Percentiles rank a stretch among this genome's conserved stretches.
phyloP scores from a whole-genome alignment of 2,797 vertebrate genomes.

The Eurystomus glaucurus region DNA sequence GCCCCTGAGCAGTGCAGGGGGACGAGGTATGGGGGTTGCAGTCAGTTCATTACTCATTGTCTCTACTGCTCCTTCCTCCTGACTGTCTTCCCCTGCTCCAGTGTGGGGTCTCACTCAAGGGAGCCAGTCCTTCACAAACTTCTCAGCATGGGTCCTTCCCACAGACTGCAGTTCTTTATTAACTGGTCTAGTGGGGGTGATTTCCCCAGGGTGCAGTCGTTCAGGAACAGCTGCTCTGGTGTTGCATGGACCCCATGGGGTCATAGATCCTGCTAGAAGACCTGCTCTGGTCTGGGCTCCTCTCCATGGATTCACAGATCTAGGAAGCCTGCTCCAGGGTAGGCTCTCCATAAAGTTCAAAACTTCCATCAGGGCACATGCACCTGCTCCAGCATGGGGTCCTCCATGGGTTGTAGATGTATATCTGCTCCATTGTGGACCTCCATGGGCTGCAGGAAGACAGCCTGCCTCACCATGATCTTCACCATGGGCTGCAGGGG shows the following conservation, averaged over 20 bases:
- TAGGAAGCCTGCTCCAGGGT: rapidly evolving
- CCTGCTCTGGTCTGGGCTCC: not conserved
- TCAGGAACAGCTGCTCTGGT: not conserved
- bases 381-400: rapidly evolving
- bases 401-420: not conserved
- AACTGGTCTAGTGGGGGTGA: not conserved
- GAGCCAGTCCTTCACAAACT: not conserved
- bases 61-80: not conserved
- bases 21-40: rapidly evolving
- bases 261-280: not conserved
- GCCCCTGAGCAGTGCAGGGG: rapidly evolving
- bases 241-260: not conserved
- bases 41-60: not conserved
- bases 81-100: not conserved
- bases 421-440: rapidly evolving
- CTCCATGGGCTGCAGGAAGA: not conserved
- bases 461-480: no score
- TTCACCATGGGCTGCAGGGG: no score
- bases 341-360: rapidly evolving
- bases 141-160: not conserved
- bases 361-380: rapidly evolving
- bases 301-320: not conserved
- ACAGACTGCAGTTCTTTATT: not conserved
- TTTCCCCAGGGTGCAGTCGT: not conserved
- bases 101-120: rapidly evolving